These are phyloP conservation scores for Stigmatopora nigra DNA, from an alignment of 2,113 vertebrate genomes.

Conservation along the genomic window DNA sequence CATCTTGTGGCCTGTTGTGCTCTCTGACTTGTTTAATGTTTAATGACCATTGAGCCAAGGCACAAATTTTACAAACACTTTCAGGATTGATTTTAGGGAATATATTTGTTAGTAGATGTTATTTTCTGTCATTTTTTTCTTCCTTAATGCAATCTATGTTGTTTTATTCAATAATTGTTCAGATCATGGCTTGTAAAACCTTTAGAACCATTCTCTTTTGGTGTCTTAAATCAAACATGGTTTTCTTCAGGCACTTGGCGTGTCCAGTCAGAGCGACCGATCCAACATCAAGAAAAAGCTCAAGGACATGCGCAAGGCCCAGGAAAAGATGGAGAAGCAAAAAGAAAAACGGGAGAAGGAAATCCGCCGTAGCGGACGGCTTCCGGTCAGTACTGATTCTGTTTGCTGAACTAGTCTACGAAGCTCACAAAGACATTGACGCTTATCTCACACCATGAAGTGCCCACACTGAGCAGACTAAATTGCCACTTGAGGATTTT, in stretches of 20 bases:
- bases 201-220: not conserved
- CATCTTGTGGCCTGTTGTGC: constrained; percentile 43
- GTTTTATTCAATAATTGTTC: too few species aligned
- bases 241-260: constrained; percentile 70
- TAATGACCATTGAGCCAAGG: too few species aligned
- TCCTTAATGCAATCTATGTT: too few species aligned
- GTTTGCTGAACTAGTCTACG: constrained; percentile 67
- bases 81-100: too few species aligned
- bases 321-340: constrained; percentile 86
- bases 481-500: constrained; percentile 24
- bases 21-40: not conserved
- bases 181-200: too few species aligned
- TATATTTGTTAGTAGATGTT: too few species aligned
- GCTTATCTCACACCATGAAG: not conserved
- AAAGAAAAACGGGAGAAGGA: constrained; percentile 80
- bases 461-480: constrained; percentile 13
- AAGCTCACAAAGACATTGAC: not conserved
- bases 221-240: not conserved
- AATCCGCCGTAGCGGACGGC: constrained; percentile 69
- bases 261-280: constrained; percentile 80
- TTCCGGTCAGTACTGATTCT: constrained; percentile 72
- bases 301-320: constrained; percentile 82
- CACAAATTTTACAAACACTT: too few species aligned
- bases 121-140: too few species aligned
- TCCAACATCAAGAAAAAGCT: constrained; percentile 84